A percentile compares a stretch with the other conserved stretches of the same genome.
Conservation (phyloP, 1,140 invertebrate genomes). For the Hylaeus volcanicus region DNA sequence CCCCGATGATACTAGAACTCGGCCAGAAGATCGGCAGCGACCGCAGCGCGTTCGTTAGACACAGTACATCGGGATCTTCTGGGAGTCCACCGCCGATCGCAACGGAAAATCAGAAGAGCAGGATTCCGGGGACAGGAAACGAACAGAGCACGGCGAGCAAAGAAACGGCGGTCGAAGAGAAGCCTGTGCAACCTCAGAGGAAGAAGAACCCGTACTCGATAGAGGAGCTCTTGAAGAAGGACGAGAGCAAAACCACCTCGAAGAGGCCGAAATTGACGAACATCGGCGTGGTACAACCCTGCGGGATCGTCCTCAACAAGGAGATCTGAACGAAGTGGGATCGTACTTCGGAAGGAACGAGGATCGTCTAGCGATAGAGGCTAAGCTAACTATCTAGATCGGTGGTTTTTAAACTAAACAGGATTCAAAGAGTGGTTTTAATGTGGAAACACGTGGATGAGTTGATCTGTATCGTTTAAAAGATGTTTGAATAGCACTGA, state of each 20-base stretch:
- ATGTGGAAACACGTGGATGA: too few species aligned
- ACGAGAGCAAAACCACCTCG: slow-evolving; percentile 80
- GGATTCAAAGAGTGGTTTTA: too few species aligned
- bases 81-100: slow-evolving; percentile 48
- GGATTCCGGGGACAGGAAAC: slow-evolving; percentile 42
- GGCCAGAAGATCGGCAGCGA: slow-evolving; percentile 75
- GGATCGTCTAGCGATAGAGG: slow-evolving; percentile 15
- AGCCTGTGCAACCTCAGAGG: slow-evolving; percentile 74
- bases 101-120: slow-evolving; percentile 33
- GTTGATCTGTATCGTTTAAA: too few species aligned
- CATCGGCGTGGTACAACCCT: slow-evolving; percentile 76
- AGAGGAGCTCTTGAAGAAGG: slow-evolving; percentile 91
- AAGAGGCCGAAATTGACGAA: slow-evolving; percentile 74
- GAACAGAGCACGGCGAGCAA: slow-evolving; percentile 62
- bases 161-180: slow-evolving; percentile 64
- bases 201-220: slow-evolving; percentile 93
- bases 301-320: slow-evolving; percentile 76
- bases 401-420: too few species aligned
- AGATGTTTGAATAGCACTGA: too few species aligned
- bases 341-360: too few species aligned
- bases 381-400: slow-evolving; percentile 11
- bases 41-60: slow-evolving; percentile 73
- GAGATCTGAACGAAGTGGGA: slow-evolving; percentile 56
- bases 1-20: slow-evolving; percentile 73
- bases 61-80: slow-evolving; percentile 60